Evolutionary conservation across 1,140 invertebrate genomes (phyloP), one percentile per base, ranked within the genome.

Genomic region (Papilio glaucus): DNA sequence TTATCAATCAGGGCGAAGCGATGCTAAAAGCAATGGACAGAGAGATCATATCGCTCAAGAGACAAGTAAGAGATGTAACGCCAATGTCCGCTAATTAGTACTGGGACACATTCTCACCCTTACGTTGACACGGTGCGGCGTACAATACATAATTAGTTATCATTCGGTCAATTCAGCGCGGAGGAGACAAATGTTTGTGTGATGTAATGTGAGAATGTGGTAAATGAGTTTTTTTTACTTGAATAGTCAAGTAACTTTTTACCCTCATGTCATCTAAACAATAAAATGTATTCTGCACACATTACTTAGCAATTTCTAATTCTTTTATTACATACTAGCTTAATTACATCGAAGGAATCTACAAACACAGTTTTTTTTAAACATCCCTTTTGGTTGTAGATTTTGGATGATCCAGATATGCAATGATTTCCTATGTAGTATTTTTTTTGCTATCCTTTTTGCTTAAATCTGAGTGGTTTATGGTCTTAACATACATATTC

Each of bases 11-110:
- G 91, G 96, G 96, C 82, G 97, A 97, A 82, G 95, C 97, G 80
- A 96, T 98, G 89, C 95, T 99, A 74, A 96, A 97, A 94, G 96
- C 96, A 78, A 96, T 99, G 94, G 98, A 99, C 92, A 95, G 97
- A 83, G 98, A 99, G 94, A 96, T 99, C 88, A 96, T 98, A 90
- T 96, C 98, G 81, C 95, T 98, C 77, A 98, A 99, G 93, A 96
- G 97, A 95, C 97, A 98, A 97, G 98, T 92, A 92, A 92, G 90
- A 85, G 74, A 82, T 80, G 77, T 82, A 81, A 67, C 75, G 74
- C 75, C 80, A 78, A 76, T 73, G 81, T 74, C n/a, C 78, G 79
- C 86, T 86, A 87, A 77, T 81, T 85, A 85, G 85, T 79, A 81
- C 71, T 42, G 71, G 72, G 49, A 79, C 84, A 82, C 86, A 85